Base-by-base conservation (phyloP, 2,888 invertebrate genomes). In the Philonicus albiceps region DNA sequence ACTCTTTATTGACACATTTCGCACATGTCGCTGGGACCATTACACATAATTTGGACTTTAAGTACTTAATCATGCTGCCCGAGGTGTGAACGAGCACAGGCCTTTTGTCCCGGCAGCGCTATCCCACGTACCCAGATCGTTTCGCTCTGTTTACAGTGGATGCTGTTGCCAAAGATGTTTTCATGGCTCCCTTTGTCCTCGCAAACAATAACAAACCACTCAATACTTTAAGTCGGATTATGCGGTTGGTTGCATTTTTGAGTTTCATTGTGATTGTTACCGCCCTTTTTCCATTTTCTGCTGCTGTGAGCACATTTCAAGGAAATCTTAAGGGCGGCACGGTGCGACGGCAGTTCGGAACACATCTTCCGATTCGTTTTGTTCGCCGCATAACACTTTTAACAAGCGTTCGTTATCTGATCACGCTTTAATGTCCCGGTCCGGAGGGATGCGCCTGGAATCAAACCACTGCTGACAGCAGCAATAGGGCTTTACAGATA, bases 181-280 rank as follows among this genome's bases (percentile, higher is more conserved):
- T 53, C 19, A 37, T 40, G 19, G 19, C 30, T 43, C 30, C 8
- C 72, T 34, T 85, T 85, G 85, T 85, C 49, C 74, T 53, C 16
- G 31, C 74, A 85, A 85, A 85, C 75, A 85, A 85, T 75, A 85
- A 85, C 85, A 85, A 75, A 74, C 75, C 85, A 73, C 53, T 85
- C 85, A 85, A 85, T 85, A 76, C 75, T 75, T 55, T 85, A 85
- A 85, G 85, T 85, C 85, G 85, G 85, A 85, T 85, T 85, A 85
- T 85, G 85, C 74, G 85, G 85, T 85, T 85, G 85, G 85, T 85
- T 85, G 85, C 85, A 53, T 85, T 85, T 85, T 85, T 85, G 74
- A 85, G 75, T 53, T 85, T 49, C 73, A 84, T 84, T 84, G 72
- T 73, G 43, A 73, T 73, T 73, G 27, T 53, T 84, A 72, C 73